Base-by-base conservation (phyloP, 2,113 vertebrate species). In the Sceloporus undulatus region DNA sequence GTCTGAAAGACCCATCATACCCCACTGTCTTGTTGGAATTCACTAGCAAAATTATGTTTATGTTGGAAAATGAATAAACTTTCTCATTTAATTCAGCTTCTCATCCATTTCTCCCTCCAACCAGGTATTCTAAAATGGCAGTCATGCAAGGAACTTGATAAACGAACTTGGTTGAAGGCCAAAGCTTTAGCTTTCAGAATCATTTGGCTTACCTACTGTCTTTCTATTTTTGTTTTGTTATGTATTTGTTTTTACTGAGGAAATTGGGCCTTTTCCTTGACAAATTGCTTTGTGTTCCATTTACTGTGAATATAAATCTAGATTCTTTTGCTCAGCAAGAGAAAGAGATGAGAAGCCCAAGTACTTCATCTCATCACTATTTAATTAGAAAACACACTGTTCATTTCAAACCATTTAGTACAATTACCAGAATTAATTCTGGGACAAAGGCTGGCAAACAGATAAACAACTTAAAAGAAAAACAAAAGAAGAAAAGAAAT, bases 401-500 rank as follows among this genome's bases (percentile, higher is more conserved):
- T 89, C 59, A 66, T 68, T 89, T 86, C 73, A 81, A 78, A 81
- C 59, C 29, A 65, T 76, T 86, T 86, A 78, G 79, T 78, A 78
- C 71, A 82, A 86, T 86, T 71, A 70, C 19, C 29, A 59, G 71
- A 82, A 78, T 70, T 89, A 89, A 86, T 90, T 83, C 62, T 71
- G 79, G 48, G 79, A 83, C 79, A 70, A 90, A 86, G 62, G 40
- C 84, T 82, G 54, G 42, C 59, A 86, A 56, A 71, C 79, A 71
- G 73, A 86, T 90, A 86, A 86, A 78, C 65, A 78, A 78, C 8
- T 9, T 48, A 23, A 34, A 86, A 42, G 42, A 81, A 71, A 81
- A 80, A 85, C 9, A 34, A 38, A 75, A 68, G 70, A 75, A 80
- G 48, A 27, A 65, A 89, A 48, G 10, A 9, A 13, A 54, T 77